A percentile compares a stretch with the other conserved stretches of the same genome.
phyloP scores from a whole-genome alignment of 2,797 vertebrate genomes.

The Bradypodion ventrale region DNA sequence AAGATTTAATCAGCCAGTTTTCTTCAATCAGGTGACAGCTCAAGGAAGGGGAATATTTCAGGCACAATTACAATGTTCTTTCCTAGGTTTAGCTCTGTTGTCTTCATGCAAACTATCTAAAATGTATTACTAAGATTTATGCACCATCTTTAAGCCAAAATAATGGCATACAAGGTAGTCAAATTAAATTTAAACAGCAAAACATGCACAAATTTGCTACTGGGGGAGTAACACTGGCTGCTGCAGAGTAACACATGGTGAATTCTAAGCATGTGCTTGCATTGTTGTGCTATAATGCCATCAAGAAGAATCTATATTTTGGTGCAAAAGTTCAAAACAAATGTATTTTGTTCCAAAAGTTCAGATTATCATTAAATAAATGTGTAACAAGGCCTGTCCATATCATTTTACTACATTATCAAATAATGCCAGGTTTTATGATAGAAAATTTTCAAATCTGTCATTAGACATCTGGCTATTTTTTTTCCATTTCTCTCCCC shows the following conservation, averaged over 20 bases:
- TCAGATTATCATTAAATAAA: slow-evolving; percentile 60
- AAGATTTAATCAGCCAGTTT: background rate
- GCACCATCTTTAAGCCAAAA: background rate
- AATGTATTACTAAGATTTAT: slow-evolving; percentile 9
- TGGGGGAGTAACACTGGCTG: background rate
- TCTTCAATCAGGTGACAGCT: background rate
- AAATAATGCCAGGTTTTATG: slow-evolving; percentile 56
- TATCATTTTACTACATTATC: slow-evolving; percentile 61
- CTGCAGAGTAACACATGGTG: slow-evolving; percentile 52
- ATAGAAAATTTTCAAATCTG: slow-evolving; percentile 62
- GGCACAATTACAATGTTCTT: background rate
- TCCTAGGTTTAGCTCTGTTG: background rate
- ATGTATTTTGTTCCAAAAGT: slow-evolving; percentile 54
- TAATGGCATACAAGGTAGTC: background rate
- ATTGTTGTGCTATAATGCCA: slow-evolving; percentile 50
- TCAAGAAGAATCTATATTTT: no score
- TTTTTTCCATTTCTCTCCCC: slow-evolving; percentile 12
- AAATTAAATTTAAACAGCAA: slow-evolving; percentile 28
- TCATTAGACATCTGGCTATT: slow-evolving; percentile 52
- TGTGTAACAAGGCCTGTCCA: slow-evolving; percentile 56
- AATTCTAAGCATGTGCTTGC: slow-evolving; percentile 52
- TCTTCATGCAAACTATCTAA: background rate
- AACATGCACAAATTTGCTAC: background rate
- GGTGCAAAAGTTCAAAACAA: slow-evolving; percentile 14
- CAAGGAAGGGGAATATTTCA: background rate